Base-by-base conservation (phyloP, 2,888 invertebrate species). In the Orgyia antiqua region DNA sequence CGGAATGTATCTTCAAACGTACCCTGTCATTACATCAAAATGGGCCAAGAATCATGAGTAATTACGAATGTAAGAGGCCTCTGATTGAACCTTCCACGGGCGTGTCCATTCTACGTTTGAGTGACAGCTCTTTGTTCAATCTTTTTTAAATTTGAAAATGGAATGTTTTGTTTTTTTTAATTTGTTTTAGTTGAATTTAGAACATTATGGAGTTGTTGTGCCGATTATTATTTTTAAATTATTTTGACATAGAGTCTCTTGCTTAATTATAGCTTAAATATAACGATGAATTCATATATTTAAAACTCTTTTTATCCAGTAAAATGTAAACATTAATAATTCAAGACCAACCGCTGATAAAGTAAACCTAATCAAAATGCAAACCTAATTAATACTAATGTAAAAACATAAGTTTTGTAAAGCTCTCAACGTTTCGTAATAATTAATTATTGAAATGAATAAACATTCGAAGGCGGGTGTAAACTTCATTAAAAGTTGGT, bases 11-110 rank as follows among this genome's bases (percentile, higher is more conserved):
- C 63, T 59, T 70, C 68, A 67, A 61, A 63, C 33, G 45, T 52
- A 76, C 64, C 74, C 78, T 68, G 66, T 76, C 61, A 80, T 82
- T 82, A 80, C 58, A 36, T 52, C 55, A 51, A 59, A 60, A 51
- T 60, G 55, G 62, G 38, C 58, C 60, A 61, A 59, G 67, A 68
- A 63, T 65, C 62, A 62, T 61, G 52, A 66, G 61, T 69, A 71
- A 73, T 73, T 68, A 70, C 63, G 46, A 50, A 36, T 42, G 50
- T 51, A 45, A 56, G 56, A 61, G 57, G 61, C 53, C 45, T 52
- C 51, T 52, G 56, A 54, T 60, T 59, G 60, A 36, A 57, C 60
- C 51, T 52, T 58, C 51, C 41, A 50, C 54, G 60, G 77, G 75
- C 72, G 76, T 68, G 68, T 49, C 62, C 42, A 42, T 43, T 63